Percentiles rank a stretch among this genome's conserved stretches.
These are phyloP conservation scores for Triplophysa tibetana DNA, from an alignment of 2,113 vertebrate species.

Conservation along the genomic window DNA sequence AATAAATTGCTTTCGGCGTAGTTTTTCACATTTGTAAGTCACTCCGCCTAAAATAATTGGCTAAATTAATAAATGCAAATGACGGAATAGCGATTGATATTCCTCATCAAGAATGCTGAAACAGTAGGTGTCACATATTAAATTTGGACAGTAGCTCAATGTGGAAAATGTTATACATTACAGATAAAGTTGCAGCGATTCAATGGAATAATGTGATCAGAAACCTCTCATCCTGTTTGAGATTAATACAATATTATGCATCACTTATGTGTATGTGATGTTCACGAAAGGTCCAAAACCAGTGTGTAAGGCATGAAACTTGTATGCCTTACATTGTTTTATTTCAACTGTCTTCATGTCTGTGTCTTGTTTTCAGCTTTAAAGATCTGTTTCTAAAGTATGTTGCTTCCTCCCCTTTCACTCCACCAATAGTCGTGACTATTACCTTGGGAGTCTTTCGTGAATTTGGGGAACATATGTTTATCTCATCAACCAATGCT, in stretches of 20 bases:
- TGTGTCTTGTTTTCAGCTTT: background rate
- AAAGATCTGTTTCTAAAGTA: background rate
- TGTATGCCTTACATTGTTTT: background rate
- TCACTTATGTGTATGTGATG: background rate
- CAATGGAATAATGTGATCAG: background rate
- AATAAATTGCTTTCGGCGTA: no score
- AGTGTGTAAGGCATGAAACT: background rate
- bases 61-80: no score
- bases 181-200: background rate
- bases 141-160: background rate
- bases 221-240: background rate
- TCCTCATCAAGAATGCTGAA: background rate
- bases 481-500: slow-evolving; percentile 31
- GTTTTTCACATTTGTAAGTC: no score
- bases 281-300: background rate
- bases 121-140: background rate
- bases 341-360: background rate
- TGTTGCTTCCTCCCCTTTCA: background rate
- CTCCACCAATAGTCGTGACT: background rate
- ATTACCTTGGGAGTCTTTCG: slow-evolving; percentile 20
- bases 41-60: no score
- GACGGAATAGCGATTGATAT: background rate
- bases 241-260: background rate
- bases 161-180: background rate
- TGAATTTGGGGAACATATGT: slow-evolving; percentile 10